A percentile compares a stretch with the other conserved stretches of the same genome.
Evolutionary conservation across 2,888 invertebrate genomes (phyloP).

Genomic region (Parnassius mnemosyne): DNA sequence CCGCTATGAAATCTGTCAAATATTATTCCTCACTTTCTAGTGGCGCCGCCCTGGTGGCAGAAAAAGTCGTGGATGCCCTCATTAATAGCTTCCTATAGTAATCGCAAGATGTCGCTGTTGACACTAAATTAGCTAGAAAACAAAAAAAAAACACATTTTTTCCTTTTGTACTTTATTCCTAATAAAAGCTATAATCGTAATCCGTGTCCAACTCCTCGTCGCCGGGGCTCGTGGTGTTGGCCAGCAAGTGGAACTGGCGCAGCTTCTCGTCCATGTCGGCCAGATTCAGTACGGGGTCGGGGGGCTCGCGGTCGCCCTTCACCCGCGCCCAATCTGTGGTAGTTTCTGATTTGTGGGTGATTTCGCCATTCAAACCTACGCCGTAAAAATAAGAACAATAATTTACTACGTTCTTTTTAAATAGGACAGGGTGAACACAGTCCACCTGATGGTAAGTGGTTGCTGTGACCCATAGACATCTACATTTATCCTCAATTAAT

Average conservation of each 20-base stretch:
- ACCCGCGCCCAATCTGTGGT: slow-evolving; percentile 59
- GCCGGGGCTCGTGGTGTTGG: slow-evolving; percentile 46
- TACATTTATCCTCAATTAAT: too few relatives aligned
- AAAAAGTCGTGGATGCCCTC: too few relatives aligned
- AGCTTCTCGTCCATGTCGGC: slow-evolving; percentile 58
- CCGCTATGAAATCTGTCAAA: too few relatives aligned
- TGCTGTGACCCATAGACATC: too few relatives aligned
- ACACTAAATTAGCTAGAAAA: not conserved
- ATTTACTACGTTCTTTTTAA: too few relatives aligned
- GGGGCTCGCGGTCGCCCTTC: slow-evolving; percentile 47
- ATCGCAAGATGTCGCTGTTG: too few relatives aligned
- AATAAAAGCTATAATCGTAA: slow-evolving; percentile 68
- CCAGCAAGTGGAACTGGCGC: slow-evolving; percentile 57
- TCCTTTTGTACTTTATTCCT: slow-evolving; percentile 39
- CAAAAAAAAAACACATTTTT: slow-evolving; percentile 15
- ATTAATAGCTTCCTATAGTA: slow-evolving; percentile 3
- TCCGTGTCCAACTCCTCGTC: slow-evolving; percentile 55
- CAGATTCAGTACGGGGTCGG: slow-evolving; percentile 49
- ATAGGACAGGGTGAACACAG: too few relatives aligned
- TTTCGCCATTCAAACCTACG: slow-evolving; percentile 58
- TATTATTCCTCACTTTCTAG: too few relatives aligned
- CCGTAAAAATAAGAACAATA: not conserved
- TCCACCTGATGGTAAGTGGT: too few relatives aligned
- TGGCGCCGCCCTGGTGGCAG: too few relatives aligned
- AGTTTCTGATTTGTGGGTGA: slow-evolving; percentile 47